Base-by-base conservation (phyloP, 2,797 vertebrate genomes). In the Coccyzus lansbergi region DNA sequence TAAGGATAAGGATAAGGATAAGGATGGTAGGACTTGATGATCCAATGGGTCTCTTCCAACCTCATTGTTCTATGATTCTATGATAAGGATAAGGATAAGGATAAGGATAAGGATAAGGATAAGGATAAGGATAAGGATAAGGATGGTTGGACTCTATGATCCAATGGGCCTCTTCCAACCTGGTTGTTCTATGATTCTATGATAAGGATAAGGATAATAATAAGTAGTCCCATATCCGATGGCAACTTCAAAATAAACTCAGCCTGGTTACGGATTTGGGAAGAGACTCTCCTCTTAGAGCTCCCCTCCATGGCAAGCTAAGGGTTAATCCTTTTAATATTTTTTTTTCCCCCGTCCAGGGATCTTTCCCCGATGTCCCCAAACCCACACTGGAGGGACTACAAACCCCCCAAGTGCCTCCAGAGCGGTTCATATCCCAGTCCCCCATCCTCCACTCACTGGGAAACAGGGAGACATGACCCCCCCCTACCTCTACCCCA, bases 301-400 rank as follows among this genome's bases (percentile, higher is more conserved):
- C 15, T 49, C 29, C 12, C 28, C 16, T 31, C 42, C 5, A 6
- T 1, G 22, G 25, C 58, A 36, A 15, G 0, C 11, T 34, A 67
- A 60, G 64, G 68, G 83, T 88, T 81, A 94, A 83, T n/a, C 31
- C 4, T 62, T 49, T 10, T 1, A 34, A 7, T 28, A n/a, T 26
- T 40, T 38, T 10, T n/a, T n/a, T 31, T n/a, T n/a, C n/a, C 2
- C 12, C 26, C 17, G 3, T 1, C 20, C 11, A 16, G 4, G 21
- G 3, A 25, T 69, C 26, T 72, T 40, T 21, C 21, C 59, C 22
- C 8, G 6, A 9, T 36, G 4, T 17, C 25, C 33, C 40, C 49
- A 67, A 19, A n/a, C 4, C 40, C 12, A 0, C 36, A 7, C 36
- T 10, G 38, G 28, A 60, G 18, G 0, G 3, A 1, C 46, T 64